These are phyloP conservation scores for Ploceus nigricollis DNA, from an alignment of 2,113 vertebrate species.

Conservation along the genomic window DNA sequence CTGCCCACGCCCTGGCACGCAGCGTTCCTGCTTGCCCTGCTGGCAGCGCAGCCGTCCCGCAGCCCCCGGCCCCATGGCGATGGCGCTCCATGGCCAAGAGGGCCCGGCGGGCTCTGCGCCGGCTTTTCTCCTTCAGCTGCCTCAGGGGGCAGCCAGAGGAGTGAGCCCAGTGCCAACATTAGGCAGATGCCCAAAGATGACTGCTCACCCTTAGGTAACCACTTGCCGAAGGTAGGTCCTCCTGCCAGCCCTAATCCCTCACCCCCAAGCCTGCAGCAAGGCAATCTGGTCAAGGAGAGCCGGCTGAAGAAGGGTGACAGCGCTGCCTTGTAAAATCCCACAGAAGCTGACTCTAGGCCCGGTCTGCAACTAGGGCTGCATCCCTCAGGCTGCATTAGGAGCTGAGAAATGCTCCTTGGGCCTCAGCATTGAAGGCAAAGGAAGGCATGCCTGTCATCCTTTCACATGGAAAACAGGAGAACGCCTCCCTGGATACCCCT, in stretches of 20 bases:
- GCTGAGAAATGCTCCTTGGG: background rate
- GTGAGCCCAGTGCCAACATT: background rate
- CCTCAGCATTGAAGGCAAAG: background rate
- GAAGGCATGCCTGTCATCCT: background rate
- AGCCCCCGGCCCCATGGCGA: background rate
- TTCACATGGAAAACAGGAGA: background rate
- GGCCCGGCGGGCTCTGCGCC: background rate
- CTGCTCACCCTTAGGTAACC: background rate
- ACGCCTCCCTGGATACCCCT: background rate
- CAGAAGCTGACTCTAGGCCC: too few relatives aligned
- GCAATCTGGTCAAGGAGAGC: background rate
- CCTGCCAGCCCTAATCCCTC: fast-evolving
- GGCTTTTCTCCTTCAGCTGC: background rate
- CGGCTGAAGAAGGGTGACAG: background rate
- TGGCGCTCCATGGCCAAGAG: background rate
- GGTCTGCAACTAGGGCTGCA: background rate
- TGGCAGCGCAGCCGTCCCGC: background rate
- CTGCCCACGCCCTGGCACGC: too few relatives aligned
- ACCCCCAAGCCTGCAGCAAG: fast-evolving
- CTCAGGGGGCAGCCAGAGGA: background rate
- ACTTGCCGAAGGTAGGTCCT: background rate
- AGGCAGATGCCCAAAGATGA: fast-evolving
- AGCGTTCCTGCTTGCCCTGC: too few relatives aligned
- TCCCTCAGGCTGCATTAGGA: background rate
- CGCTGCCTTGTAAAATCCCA: background rate